Evolutionary conservation across 2,113 vertebrate species (phyloP).

Genomic region (Rutilus rutilus): DNA sequence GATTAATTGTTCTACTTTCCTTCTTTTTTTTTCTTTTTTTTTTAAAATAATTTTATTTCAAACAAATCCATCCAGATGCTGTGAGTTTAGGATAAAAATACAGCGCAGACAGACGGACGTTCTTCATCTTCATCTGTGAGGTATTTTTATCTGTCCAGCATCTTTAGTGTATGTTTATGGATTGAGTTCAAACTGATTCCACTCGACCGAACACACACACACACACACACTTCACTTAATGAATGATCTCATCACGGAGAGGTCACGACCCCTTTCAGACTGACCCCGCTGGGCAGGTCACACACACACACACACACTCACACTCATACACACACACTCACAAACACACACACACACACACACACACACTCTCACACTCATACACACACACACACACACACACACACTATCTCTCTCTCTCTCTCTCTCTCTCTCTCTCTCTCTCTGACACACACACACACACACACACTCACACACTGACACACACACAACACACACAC

Average conservation of each 20-base stretch:
- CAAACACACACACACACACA: too few relatives aligned
- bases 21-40: too few relatives aligned
- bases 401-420: too few relatives aligned
- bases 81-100: neutral
- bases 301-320: neutral
- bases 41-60: neutral
- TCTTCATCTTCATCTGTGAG: neutral
- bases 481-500: neutral
- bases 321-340: neutral
- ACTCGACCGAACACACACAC: neutral
- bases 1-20: too few relatives aligned
- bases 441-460: neutral
- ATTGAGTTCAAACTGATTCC: neutral
- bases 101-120: neutral
- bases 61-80: neutral
- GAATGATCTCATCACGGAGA: constrained; percentile 6
- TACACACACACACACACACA: too few relatives aligned
- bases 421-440: too few relatives aligned
- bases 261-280: constrained; percentile 30
- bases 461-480: neutral
- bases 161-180: too few relatives aligned
- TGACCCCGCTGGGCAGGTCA: constrained; percentile 4
- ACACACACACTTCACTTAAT: constrained; percentile 7
- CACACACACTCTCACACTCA: too few relatives aligned
- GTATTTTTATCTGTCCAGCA: too few relatives aligned